Evolutionary conservation across 2,797 vertebrate genomes (phyloP), one percentile per base, ranked within the genome.

Genomic region (Microctenopoma stevenorrisi): DNA sequence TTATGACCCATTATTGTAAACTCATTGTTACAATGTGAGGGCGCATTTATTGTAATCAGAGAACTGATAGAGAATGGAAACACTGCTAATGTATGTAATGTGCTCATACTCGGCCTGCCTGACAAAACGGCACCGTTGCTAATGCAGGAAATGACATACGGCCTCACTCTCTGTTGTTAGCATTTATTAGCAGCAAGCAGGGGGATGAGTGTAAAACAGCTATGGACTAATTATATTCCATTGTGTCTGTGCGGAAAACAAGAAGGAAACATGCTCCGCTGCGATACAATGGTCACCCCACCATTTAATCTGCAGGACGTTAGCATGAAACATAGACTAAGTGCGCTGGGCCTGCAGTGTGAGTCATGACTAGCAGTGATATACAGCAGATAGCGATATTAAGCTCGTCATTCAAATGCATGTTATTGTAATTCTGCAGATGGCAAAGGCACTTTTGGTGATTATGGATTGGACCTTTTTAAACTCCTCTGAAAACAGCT

Each of bases 1-100:
- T 94, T 93, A 94, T 88, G 90, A 72, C 63, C 88, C 82, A 89
- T 92, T 92, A 92, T 93, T 92, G 92, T 92, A 84, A 85, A 90
- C 79, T 78, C 83, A 85, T 85, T 61, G 72, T 86, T 88, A 82
- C 86, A 87, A 84, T 77, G 82, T 44, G 48, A 85, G 72, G 65
- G 67, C 77, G 80, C 80, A 68, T 88, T 91, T 83, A 85, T 87
- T 87, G 90, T 89, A 91, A 90, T 89, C 89, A 81, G 61, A 85
- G 78, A 69, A 76, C 75, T 68, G 75, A 80, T 74, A 86, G 71
- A 78, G 79, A 87, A 85, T 86, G 78, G 78, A 88, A 87, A 86
- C 78, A 75, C 64, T 15, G 81, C 76, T 91, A 92, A 93, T 89
- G 88, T 87, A 86, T 85, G 85, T 89, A 89, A 89, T 83, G 88